phyloP scores from a whole-genome alignment of 2,113 vertebrate species.

The Polypterus senegalus region DNA sequence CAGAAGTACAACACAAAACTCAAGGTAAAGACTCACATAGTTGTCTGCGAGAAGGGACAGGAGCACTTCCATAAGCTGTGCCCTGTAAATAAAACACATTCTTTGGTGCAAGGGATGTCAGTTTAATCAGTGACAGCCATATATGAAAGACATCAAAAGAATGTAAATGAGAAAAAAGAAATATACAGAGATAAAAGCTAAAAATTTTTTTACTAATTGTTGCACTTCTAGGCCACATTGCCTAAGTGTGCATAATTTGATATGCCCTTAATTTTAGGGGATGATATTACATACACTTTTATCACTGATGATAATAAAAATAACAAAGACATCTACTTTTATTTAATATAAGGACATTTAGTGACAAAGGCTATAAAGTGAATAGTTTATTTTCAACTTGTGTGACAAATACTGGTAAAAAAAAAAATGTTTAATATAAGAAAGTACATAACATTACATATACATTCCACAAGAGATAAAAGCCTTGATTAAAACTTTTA shows the following conservation, averaged over 20 bases:
- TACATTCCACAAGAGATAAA: too few species aligned
- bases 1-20: constrained; percentile 58
- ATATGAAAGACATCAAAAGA: constrained; percentile 29
- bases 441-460: too few species aligned
- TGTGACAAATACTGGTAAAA: too few species aligned
- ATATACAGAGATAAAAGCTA: background rate
- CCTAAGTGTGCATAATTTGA: background rate
- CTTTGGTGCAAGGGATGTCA: constrained; percentile 48
- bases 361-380: too few species aligned
- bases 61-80: constrained; percentile 60
- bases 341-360: too few species aligned
- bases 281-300: too few species aligned
- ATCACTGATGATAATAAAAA: too few species aligned
- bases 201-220: background rate
- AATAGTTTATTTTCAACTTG: too few species aligned
- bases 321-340: too few species aligned
- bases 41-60: constrained; percentile 61
- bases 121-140: constrained; percentile 36
- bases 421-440: too few species aligned
- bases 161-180: constrained; percentile 20
- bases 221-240: background rate
- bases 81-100: constrained; percentile 69
- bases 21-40: constrained; percentile 65
- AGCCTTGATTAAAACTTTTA: too few species aligned
- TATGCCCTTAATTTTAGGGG: too few species aligned